Evolutionary conservation across 2,113 vertebrate species (phyloP), one percentile per base, ranked within the genome.

Genomic region (Eublepharis macularius): DNA sequence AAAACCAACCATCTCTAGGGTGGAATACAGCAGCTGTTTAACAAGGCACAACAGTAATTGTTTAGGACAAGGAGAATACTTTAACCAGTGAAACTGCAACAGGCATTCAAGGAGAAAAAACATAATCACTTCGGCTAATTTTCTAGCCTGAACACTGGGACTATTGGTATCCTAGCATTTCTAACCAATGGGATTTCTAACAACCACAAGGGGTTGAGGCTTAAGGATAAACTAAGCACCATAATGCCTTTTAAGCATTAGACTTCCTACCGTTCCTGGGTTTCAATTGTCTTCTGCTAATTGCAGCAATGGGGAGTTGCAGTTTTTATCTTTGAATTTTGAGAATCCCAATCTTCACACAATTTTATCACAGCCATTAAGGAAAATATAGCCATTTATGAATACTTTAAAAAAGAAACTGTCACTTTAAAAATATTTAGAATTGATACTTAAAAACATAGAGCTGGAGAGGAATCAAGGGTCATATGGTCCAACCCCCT

Each of bases 21-120:
- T 86, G 63, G 88, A 86, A 43, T 81, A 76, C 63, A 81, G 80
- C 34, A 86, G 5, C 26, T 80, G 17, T 77, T 90, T 80, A 82
- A 80, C 16, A 89, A 84, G 16, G 9, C 21, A 76, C 1, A 70
- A 57, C 24, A 70, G 32, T n/a, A 81, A 74, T 66, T 86, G 24
- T 65, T 76, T 16, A 49, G 17, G n/a, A 63, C 26, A 63, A 72
- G 60, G 24, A 79, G 68, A 49, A 81, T 4, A 43, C 74, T 82
- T 54, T 83, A 43, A 57, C 17, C 39, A 34, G n/a, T 70, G 11
- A 5, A 86, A 54, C 13, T 79, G 16, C 19, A 82, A 5, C 36
- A 90, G 51, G 79, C 66, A 10, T 29, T 60, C 51, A 60, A 45
- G 16, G 34, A 78, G 26, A 66, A 14, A 16, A 47, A 65, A 63